Evolutionary conservation across 2,113 vertebrate species (phyloP), one percentile per base, ranked within the genome.

Genomic region (Elachura formosa): DNA sequence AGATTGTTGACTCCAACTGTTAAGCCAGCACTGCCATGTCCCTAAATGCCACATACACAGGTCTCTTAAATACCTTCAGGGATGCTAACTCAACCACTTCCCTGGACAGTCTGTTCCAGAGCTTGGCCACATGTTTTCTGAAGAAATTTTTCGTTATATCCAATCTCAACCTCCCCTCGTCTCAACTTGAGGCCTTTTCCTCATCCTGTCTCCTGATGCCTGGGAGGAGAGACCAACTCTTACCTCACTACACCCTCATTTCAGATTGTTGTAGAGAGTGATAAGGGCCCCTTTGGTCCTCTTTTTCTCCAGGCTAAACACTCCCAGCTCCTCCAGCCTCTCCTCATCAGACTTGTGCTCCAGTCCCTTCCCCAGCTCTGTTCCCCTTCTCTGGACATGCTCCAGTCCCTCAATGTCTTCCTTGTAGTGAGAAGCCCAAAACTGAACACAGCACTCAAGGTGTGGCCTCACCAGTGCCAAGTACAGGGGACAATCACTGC

Each of bases 371-470:
- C 0, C 21, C 49, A 72, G 34, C 11, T 72, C 49, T 0, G 0
- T 4, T 72, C 3, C 34, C 3, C 5, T 54, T 46, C 63, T 54
- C 31, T 63, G 41, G 25, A 63, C 17, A 10, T 0, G 0, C 22
- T 36, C 21, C 34, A 56, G 34, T 6, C 4, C 21, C 31, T 63
- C 34, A 31, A 2, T 31, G 9, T 48, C 12, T 26, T 62, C 10
- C 1, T 41, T 87, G 34, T 2, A 1, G 8, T 34, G 56, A 63
- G 41, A 11, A 3, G 6, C 34, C 14, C 49, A 56, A 2, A 79
- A 33, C 12, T 13, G 9, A 7, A 9, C 21, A 12, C 11, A 26
- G 7, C 3, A 23, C 2, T 56, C 0, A 0, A 55, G 21, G 3
- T 41, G 41, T 25, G 21, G 17, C 29, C 29, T 63, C 21, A 29